Evolutionary conservation across 2,888 invertebrate genomes (phyloP).

Genomic region (Drosophila bunnanda): DNA sequence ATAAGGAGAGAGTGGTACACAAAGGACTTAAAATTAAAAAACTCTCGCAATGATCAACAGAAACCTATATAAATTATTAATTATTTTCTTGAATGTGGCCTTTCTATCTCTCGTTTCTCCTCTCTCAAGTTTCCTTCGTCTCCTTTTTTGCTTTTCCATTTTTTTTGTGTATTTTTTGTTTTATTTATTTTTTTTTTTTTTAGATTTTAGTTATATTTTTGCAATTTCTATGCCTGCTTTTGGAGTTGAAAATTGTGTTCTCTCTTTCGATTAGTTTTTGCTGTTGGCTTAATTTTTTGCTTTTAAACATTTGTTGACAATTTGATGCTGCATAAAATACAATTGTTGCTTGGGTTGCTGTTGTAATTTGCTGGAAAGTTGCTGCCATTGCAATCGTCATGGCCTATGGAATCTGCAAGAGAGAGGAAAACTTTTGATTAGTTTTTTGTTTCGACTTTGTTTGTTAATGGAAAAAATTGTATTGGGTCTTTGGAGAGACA

Average conservation of each 20-base stretch:
- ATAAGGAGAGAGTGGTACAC: slow-evolving; percentile 44
- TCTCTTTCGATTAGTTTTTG: slow-evolving; percentile 32
- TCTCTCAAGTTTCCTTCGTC: slow-evolving; percentile 15
- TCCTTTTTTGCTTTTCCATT: slow-evolving; percentile 40
- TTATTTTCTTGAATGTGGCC: slow-evolving; percentile 55
- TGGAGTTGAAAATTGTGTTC: slow-evolving; percentile 35
- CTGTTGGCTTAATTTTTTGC: slow-evolving; percentile 62
- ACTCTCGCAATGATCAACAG: slow-evolving; percentile 60
- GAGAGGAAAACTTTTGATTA: slow-evolving; percentile 57
- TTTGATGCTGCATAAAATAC: slow-evolving; percentile 81
- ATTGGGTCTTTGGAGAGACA: not conserved
- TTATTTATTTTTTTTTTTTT: slow-evolving; percentile 37
- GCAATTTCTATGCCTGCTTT: slow-evolving; percentile 36
- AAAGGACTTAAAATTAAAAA: slow-evolving; percentile 69
- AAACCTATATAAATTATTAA: slow-evolving; percentile 40
- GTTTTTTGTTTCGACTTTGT: slow-evolving; percentile 41
- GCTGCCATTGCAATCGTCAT: slow-evolving; percentile 88
- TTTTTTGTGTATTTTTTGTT: slow-evolving; percentile 39
- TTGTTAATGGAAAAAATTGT: not conserved
- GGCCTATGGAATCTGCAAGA: slow-evolving; percentile 90
- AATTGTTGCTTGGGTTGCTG: slow-evolving; percentile 72
- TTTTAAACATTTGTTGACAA: slow-evolving; percentile 79
- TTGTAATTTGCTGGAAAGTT: slow-evolving; percentile 79
- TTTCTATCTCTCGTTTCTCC: slow-evolving; percentile 18
- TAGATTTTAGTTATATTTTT: slow-evolving; percentile 31